Evolutionary conservation across 2,888 invertebrate genomes (phyloP), one percentile per base, ranked within the genome.

Genomic region (Hybos culiciformis): DNA sequence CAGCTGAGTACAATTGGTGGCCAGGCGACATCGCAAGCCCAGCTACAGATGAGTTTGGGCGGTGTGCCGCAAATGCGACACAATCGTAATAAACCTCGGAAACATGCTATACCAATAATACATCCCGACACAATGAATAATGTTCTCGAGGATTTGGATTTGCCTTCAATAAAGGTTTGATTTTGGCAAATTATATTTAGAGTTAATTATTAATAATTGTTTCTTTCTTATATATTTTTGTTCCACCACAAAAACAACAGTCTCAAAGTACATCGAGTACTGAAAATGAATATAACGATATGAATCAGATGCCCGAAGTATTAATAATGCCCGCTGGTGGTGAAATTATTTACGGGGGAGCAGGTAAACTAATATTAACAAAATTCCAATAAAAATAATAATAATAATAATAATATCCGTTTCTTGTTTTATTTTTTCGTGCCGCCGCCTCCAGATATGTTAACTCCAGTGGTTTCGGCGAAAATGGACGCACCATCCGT

Each of bases 381-480:
- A n/a, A n/a, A n/a, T n/a, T n/a, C n/a, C n/a, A n/a, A n/a, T n/a
- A n/a, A n/a, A n/a, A n/a, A n/a, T n/a, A n/a, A n/a, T n/a, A n/a
- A n/a, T n/a, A n/a, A n/a, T n/a, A n/a, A n/a, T n/a, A n/a, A n/a
- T n/a, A n/a, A n/a, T n/a, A n/a, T n/a, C n/a, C n/a, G n/a, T n/a
- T n/a, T n/a, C n/a, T n/a, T n/a, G n/a, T n/a, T n/a, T n/a, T n/a
- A n/a, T n/a, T n/a, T n/a, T n/a, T n/a, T n/a, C n/a, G n/a, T n/a
- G n/a, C n/a, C n/a, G n/a, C n/a, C n/a, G 36, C 37, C 12, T 36
- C 39, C 48, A 42, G 40, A 48, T 41, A 51, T 50, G 31, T 51
- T 51, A 46, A 76, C 78, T 21, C 80, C 80, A 36, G 72, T 80
- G 50, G 80, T 80, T 43, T 80, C 80, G 48, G 80, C 80, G 48